Percentiles rank a stretch among this genome's conserved stretches.
These are phyloP conservation scores for Silurus lanzhouensis DNA, from an alignment of 2,797 vertebrate species.

Conservation along the genomic window DNA sequence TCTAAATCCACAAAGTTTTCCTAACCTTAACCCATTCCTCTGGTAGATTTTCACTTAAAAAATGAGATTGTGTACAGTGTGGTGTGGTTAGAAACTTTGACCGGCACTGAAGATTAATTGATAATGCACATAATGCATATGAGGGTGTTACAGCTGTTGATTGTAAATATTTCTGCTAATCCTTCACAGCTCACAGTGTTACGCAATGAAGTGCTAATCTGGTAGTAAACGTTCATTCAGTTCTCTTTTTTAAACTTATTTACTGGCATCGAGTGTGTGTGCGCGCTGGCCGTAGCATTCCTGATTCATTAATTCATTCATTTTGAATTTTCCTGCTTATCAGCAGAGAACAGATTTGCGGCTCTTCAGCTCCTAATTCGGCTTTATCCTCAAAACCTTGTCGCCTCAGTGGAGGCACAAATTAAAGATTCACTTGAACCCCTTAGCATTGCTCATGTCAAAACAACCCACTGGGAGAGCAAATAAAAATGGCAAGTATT, in stretches of 20 bases:
- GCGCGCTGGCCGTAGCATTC: conserved; percentile 48
- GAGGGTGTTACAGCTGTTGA: background rate
- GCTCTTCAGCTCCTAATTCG: conserved; percentile 66
- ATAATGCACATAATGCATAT: conserved; percentile 9
- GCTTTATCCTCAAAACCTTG: conserved; percentile 72
- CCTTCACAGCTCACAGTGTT: conserved; percentile 19
- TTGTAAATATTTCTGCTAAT: conserved; percentile 31
- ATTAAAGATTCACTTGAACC: conserved; percentile 51
- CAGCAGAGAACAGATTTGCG: conserved; percentile 81
- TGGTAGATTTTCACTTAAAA: background rate
- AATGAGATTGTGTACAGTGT: background rate
- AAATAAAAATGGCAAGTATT: conserved; percentile 24
- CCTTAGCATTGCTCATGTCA: conserved; percentile 26
- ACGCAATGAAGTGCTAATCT: conserved; percentile 15
- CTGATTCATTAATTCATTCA: conserved; percentile 38
- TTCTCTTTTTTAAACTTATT: conserved; percentile 40
- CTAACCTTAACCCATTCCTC: background rate
- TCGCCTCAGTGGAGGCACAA: conserved; percentile 48
- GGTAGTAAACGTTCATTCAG: conserved; percentile 20
- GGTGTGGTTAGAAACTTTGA: background rate
- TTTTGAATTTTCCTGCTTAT: conserved; percentile 67
- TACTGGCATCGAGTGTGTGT: conserved; percentile 36
- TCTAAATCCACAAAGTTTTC: background rate
- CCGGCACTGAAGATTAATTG: background rate
- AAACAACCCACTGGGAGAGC: conserved; percentile 2